phyloP scores from a whole-genome alignment of 2,797 vertebrate genomes.

The Numenius phaeopus region DNA sequence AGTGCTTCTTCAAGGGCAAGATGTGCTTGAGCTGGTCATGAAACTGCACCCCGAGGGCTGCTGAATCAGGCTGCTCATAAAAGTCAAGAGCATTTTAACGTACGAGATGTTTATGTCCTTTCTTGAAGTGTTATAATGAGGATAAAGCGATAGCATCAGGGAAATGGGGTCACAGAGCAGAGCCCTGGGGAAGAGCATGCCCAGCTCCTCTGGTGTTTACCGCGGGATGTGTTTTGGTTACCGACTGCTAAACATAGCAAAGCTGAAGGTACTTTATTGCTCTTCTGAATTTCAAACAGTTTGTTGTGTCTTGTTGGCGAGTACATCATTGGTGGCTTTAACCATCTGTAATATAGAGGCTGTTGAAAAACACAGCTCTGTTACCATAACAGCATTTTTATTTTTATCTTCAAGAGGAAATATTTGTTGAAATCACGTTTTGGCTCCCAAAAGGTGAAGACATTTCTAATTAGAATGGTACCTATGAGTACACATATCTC shows the following conservation, averaged over 20 bases:
- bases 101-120: background rate
- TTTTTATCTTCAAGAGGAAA: constrained; percentile 45
- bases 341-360: background rate
- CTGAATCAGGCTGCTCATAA: constrained; percentile 2
- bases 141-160: background rate
- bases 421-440: constrained; percentile 9
- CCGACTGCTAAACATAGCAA: background rate
- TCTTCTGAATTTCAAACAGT: constrained; percentile 50
- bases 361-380: constrained; percentile 15
- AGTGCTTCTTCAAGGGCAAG: background rate
- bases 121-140: constrained; percentile 14
- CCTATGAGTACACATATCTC: background rate
- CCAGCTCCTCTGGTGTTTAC: background rate
- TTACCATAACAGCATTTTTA: background rate
- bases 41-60: constrained; percentile 6
- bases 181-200: background rate
- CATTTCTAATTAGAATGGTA: background rate
- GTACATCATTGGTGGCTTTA: background rate
- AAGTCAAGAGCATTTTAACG: constrained; percentile 41
- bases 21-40: constrained; percentile 9
- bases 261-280: constrained; percentile 1
- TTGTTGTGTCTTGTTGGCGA: constrained; percentile 27
- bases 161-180: background rate
- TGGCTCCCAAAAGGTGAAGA: background rate
- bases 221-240: background rate